These are phyloP conservation scores for Alosa sapidissima DNA, from an alignment of 2,797 vertebrate genomes.

Conservation along the genomic window DNA sequence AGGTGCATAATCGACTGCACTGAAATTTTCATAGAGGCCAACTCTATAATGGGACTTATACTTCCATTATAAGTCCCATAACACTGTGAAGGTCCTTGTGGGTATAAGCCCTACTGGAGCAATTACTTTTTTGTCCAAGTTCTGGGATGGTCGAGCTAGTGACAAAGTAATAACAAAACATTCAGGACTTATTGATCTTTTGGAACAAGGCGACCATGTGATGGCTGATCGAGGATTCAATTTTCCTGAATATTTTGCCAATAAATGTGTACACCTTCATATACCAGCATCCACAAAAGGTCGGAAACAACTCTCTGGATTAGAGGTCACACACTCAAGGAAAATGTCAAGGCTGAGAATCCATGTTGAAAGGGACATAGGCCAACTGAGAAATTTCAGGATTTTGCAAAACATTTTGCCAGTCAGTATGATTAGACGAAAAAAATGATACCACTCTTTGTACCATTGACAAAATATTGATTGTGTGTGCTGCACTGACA, in stretches of 20 bases:
- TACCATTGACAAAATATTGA: not conserved
- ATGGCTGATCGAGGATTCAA: no score
- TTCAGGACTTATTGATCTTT: slow-evolving; percentile 12
- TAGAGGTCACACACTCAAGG: no score
- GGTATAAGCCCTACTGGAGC: slow-evolving; percentile 23
- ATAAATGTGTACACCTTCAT: no score
- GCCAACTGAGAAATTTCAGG: not conserved
- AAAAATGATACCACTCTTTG: not conserved
- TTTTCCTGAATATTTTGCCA: no score
- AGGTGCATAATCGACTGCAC: not conserved
- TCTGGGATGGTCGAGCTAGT: slow-evolving; percentile 9
- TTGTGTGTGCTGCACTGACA: not conserved
- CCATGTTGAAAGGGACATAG: no score
- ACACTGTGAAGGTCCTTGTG: slow-evolving; percentile 23
- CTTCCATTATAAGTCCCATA: not conserved
- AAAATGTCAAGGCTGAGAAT: no score
- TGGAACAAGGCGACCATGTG: no score
- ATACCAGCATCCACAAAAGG: no score
- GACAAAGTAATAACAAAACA: slow-evolving; percentile 31
- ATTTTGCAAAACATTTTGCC: not conserved
- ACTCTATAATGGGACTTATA: no score
- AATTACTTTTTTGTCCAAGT: slow-evolving; percentile 17
- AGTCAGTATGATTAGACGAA: not conserved
- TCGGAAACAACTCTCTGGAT: no score
- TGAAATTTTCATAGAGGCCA: not conserved